Conservation (phyloP, 2,888 invertebrate species). For the Nemotelus pantherinus region DNA sequence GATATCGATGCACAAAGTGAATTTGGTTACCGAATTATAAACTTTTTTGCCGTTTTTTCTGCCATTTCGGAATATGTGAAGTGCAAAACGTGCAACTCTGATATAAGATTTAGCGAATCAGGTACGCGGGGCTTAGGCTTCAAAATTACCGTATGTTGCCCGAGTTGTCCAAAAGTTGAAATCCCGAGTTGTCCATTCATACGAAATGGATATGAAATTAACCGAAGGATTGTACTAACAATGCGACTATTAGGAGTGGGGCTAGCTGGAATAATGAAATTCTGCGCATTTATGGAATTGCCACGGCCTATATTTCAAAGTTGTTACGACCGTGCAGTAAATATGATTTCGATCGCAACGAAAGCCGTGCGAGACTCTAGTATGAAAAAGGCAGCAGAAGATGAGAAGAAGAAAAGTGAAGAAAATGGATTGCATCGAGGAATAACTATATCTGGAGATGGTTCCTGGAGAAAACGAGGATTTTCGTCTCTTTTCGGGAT, state of each 20-base stretch:
- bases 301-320: background rate
- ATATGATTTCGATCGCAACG: background rate
- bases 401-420: background rate
- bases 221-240: slow-evolving; percentile 10
- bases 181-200: slow-evolving; percentile 19
- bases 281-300: slow-evolving; percentile 14
- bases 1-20: slow-evolving; percentile 2
- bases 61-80: slow-evolving; percentile 6
- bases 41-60: slow-evolving; percentile 1
- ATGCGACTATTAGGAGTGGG: slow-evolving; percentile 8
- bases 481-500: background rate
- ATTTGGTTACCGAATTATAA: slow-evolving; percentile 19
- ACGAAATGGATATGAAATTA: slow-evolving; percentile 8
- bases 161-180: slow-evolving; percentile 13
- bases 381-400: background rate
- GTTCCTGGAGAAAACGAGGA: background rate
- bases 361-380: background rate
- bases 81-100: too few species aligned
- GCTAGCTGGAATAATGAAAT: slow-evolving; percentile 15
- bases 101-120: slow-evolving; percentile 8
- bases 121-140: background rate
- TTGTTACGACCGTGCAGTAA: background rate
- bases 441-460: background rate
- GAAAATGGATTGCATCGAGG: background rate
- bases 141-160: slow-evolving; percentile 13